Conservation (phyloP, 2,113 vertebrate species). For the Planiliza haematocheilus region DNA sequence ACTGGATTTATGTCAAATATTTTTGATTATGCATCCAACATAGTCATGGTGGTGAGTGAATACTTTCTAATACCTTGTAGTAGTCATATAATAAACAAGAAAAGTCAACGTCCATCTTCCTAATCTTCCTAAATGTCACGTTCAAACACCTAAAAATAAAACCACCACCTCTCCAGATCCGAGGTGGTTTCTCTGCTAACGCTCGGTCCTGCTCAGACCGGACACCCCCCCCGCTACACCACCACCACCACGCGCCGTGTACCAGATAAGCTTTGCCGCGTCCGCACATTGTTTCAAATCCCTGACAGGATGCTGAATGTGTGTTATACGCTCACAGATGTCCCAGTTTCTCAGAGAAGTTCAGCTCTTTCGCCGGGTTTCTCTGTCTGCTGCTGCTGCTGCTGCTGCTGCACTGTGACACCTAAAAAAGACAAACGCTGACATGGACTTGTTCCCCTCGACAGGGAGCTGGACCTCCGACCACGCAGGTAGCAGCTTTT, state of each 20-base stretch:
- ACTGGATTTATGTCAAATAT: too few relatives aligned
- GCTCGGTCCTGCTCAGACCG: conserved; percentile 24
- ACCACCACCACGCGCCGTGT: too few relatives aligned
- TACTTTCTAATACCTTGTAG: too few relatives aligned
- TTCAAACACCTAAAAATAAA: too few relatives aligned
- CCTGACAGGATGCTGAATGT: conserved; percentile 69
- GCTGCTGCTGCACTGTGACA: conserved; percentile 23
- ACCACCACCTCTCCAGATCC: background rate
- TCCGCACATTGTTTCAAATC: conserved; percentile 48
- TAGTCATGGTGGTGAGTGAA: too few relatives aligned
- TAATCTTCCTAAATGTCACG: too few relatives aligned
- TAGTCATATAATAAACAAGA: too few relatives aligned
- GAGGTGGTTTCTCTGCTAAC: background rate
- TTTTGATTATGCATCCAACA: too few relatives aligned
- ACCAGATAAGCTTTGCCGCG: conserved; percentile 53
- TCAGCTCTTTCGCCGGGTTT: background rate
- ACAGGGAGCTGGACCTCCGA: background rate
- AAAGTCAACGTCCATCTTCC: too few relatives aligned
- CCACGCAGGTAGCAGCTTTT: too few relatives aligned
- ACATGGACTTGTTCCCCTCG: background rate
- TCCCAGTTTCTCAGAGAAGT: conserved; percentile 51
- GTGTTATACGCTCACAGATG: conserved; percentile 59
- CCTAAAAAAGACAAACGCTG: conserved; percentile 16
- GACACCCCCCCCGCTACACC: too few relatives aligned
- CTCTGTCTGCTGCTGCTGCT: background rate